Conservation (phyloP, 2,113 vertebrate genomes). For the Tachysurus fulvidraco region DNA sequence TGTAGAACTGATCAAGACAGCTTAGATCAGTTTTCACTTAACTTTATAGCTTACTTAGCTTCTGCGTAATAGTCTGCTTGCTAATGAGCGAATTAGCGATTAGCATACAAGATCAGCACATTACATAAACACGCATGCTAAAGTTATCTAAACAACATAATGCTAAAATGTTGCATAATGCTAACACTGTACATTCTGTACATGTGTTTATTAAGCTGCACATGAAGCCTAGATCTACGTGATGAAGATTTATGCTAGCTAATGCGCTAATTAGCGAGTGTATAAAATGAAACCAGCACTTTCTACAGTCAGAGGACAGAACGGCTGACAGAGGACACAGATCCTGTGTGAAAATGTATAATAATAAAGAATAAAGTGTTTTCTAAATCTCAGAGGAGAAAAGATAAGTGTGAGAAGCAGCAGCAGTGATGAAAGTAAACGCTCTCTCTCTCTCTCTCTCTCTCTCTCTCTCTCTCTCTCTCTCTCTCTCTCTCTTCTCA, state of each 20-base stretch:
- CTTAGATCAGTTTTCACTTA: neutral
- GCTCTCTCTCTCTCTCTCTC: neutral
- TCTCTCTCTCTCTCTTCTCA: neutral
- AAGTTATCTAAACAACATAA: neutral
- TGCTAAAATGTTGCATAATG: too few relatives aligned
- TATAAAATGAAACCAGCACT: neutral
- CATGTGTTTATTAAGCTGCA: neutral
- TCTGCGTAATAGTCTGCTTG: neutral
- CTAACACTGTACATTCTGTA: neutral
- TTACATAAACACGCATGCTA: neutral
- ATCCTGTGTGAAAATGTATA: neutral
- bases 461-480: neutral
- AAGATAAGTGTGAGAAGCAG: neutral
- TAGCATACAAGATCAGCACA: neutral
- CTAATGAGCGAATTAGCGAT: neutral
- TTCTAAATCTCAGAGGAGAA: neutral
- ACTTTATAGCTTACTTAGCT: neutral
- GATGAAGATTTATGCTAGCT: neutral
- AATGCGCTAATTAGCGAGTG: neutral
- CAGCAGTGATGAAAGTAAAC: constrained; percentile 2
- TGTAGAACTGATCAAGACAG: neutral
- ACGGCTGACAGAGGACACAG: neutral
- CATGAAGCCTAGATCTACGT: neutral
- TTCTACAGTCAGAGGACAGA: too few relatives aligned
- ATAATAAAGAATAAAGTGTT: neutral